phyloP scores from a whole-genome alignment of 2,797 vertebrate genomes.

The Lepus townsendii region DNA sequence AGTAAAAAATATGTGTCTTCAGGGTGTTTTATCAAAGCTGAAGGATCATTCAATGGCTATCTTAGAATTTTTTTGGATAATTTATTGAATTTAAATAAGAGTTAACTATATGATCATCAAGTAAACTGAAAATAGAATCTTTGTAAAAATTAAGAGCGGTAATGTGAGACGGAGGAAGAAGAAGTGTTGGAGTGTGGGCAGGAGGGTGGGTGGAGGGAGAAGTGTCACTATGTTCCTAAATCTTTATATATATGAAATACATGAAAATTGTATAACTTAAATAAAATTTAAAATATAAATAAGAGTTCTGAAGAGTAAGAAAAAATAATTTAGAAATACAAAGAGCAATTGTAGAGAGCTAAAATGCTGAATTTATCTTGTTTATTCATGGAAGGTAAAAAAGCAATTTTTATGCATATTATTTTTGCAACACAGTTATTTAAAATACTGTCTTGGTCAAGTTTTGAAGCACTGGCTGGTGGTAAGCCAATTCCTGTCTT shows the following conservation, averaged over 20 bases:
- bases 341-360: background rate
- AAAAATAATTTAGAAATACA: background rate
- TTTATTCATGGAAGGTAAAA: constrained; percentile 15
- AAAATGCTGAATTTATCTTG: background rate
- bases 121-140: too few species aligned
- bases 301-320: background rate
- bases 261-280: too few species aligned
- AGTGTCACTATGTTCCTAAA: too few species aligned
- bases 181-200: too few species aligned
- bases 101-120: too few species aligned
- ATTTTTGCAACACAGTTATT: background rate
- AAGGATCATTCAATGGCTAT: background rate
- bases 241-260: too few species aligned
- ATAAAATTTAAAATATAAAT: background rate
- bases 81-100: background rate
- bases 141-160: too few species aligned
- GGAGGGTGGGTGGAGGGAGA: too few species aligned
- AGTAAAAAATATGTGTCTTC: background rate
- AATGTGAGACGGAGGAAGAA: too few species aligned
- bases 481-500: background rate
- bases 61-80: background rate
- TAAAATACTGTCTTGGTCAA: background rate
- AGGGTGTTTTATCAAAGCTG: background rate
- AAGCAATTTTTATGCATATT: background rate
- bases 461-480: background rate